Percentiles rank a stretch among this genome's conserved stretches.
Conservation (phyloP, 2,888 invertebrate species). For the Emmelina monodactyla region DNA sequence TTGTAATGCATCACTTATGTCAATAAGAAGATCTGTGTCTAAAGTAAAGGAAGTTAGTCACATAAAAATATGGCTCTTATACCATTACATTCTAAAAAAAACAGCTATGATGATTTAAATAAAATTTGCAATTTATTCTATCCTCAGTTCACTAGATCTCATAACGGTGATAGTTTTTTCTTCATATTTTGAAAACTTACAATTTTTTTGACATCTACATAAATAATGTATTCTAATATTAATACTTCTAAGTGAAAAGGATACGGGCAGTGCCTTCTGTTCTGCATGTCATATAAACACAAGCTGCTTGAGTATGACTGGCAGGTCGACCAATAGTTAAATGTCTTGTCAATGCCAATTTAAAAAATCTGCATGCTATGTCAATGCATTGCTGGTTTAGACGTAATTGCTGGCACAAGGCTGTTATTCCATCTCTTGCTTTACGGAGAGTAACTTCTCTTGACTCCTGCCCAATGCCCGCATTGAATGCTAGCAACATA, state of each 20-base stretch:
- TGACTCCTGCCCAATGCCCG: slow-evolving; percentile 86
- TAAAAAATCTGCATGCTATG: slow-evolving; percentile 92
- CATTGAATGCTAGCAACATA: slow-evolving; percentile 85
- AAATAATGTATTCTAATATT: not conserved
- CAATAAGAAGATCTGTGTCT: slow-evolving; percentile 90
- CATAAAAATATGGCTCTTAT: too few relatives aligned
- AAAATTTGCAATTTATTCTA: too few relatives aligned
- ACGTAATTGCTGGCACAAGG: slow-evolving; percentile 85
- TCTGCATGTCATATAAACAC: slow-evolving; percentile 96
- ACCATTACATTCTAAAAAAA: too few relatives aligned
- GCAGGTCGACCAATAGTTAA: slow-evolving; percentile 91
- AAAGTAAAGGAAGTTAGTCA: too few relatives aligned
- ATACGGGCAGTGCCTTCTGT: slow-evolving; percentile 94
- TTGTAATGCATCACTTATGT: slow-evolving; percentile 97
- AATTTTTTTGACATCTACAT: too few relatives aligned
- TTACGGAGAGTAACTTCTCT: slow-evolving; percentile 90
- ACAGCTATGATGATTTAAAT: too few relatives aligned
- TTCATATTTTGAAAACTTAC: too few relatives aligned
- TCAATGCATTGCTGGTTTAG: slow-evolving; percentile 92
- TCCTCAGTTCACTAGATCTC: too few relatives aligned
- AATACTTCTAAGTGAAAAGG: slow-evolving; percentile 54
- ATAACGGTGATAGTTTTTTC: too few relatives aligned
- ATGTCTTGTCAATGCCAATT: slow-evolving; percentile 84
- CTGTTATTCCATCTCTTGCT: slow-evolving; percentile 84
- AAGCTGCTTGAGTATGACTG: slow-evolving; percentile 93